A percentile compares a stretch with the other conserved stretches of the same genome.
These are phyloP conservation scores for Phoxinus phoxinus DNA, from an alignment of 2,113 vertebrate genomes.

Conservation along the genomic window DNA sequence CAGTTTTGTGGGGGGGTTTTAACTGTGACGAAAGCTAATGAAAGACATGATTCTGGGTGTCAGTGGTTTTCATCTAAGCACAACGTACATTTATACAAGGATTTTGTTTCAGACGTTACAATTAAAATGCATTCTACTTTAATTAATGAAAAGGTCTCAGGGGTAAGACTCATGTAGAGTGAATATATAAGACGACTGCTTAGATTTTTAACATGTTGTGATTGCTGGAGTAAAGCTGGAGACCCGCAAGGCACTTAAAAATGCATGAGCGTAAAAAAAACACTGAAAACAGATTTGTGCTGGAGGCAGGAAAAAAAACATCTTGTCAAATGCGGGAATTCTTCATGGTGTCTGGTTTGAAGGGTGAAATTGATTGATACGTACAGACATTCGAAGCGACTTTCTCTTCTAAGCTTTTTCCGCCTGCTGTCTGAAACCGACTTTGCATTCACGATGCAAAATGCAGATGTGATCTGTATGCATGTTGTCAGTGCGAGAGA, in stretches of 20 bases:
- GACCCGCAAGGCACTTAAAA: conserved; percentile 42
- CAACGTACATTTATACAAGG: neutral
- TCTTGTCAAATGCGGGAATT: conserved; percentile 30
- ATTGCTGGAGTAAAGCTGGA: neutral
- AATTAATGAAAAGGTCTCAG: conserved; percentile 31
- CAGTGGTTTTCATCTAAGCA: neutral
- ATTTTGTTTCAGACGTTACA: neutral
- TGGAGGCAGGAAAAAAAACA: conserved; percentile 31
- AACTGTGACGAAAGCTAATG: neutral
- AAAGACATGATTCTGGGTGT: neutral
- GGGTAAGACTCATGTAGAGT: neutral
- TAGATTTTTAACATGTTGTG: conserved; percentile 24
- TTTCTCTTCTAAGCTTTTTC: neutral
- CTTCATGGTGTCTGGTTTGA: conserved; percentile 29
- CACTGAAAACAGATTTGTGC: conserved; percentile 24
- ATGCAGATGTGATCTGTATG: conserved; percentile 1
- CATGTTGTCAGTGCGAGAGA: neutral
- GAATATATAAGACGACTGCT: conserved; percentile 20
- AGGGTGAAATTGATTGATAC: conserved; percentile 28
- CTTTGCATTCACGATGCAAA: conserved; percentile 7
- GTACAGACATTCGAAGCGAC: neutral
- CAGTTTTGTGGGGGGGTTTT: fast-evolving
- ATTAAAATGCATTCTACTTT: neutral
- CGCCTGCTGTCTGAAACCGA: neutral
- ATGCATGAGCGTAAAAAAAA: conserved; percentile 14